Evolutionary conservation across 2,113 vertebrate genomes (phyloP).

Genomic region (Scophthalmus maximus): DNA sequence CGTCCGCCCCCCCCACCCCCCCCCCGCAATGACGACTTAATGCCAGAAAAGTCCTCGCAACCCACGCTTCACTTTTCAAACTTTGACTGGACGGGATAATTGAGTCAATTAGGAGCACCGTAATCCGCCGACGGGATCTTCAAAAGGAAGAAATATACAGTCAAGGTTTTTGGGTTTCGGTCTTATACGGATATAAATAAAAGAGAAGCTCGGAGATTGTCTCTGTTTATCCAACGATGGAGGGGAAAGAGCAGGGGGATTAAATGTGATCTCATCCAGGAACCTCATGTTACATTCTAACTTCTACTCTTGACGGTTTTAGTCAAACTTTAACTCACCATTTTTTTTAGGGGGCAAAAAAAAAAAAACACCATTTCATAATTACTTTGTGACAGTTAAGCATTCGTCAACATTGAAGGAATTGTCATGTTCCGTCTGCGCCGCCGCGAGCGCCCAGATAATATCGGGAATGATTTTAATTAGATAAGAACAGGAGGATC

Average conservation of each 20-base stretch:
- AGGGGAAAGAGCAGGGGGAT: constrained; percentile 67
- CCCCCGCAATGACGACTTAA: constrained; percentile 75
- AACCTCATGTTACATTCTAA: constrained; percentile 66
- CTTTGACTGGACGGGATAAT: constrained; percentile 72
- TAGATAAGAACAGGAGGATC: constrained; percentile 29
- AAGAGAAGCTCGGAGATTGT: constrained; percentile 62
- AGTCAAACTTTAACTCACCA: constrained; percentile 60
- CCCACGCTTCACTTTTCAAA: constrained; percentile 77
- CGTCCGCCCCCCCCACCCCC: too few species aligned
- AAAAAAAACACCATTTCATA: constrained; percentile 20
- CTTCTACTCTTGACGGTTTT: constrained; percentile 36
- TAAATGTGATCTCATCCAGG: constrained; percentile 60
- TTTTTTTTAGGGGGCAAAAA: constrained; percentile 1
- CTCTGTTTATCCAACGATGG: constrained; percentile 74
- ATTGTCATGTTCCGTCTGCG: neutral
- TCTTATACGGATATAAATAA: constrained; percentile 77
- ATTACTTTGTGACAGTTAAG: constrained; percentile 46
- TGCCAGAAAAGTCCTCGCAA: constrained; percentile 66
- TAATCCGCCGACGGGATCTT: constrained; percentile 74
- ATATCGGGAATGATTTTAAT: constrained; percentile 35
- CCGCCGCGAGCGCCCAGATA: neutral
- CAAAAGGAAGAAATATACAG: constrained; percentile 77
- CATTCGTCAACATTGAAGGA: constrained; percentile 30
- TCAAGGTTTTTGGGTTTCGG: constrained; percentile 73
- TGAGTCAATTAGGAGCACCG: constrained; percentile 77